Conservation (phyloP, 2,888 invertebrate species). For the Nemurella pictetii region DNA sequence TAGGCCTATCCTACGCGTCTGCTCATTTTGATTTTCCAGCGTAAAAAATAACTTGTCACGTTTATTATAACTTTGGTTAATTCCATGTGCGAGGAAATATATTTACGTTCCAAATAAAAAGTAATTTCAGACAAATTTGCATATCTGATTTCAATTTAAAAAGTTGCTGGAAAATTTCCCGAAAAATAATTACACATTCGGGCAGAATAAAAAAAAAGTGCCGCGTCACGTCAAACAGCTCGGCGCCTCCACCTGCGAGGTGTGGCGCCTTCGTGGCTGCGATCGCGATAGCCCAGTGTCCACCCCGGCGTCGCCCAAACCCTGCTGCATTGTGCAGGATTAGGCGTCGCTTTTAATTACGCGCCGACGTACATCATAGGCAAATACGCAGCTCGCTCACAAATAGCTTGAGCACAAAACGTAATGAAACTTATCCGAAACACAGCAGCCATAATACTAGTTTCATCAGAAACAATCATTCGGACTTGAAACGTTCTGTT, state of each 20-base stretch:
- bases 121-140: background rate
- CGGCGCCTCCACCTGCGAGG: background rate
- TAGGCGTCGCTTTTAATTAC: no score
- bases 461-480: background rate
- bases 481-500: background rate
- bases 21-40: background rate
- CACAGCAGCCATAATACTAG: background rate
- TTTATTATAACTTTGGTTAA: background rate
- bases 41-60: background rate
- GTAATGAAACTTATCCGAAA: background rate
- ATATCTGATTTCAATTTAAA: background rate
- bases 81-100: background rate
- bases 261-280: background rate
- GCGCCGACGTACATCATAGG: no score
- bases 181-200: background rate
- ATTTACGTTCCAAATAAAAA: background rate
- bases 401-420: no score
- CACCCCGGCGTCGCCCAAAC: no score
- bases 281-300: no score
- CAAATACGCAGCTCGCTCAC: no score
- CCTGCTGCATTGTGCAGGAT: no score
- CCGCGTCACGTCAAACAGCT: background rate
- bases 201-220: background rate
- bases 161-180: background rate
- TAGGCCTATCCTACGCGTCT: no score